A percentile compares a stretch with the other conserved stretches of the same genome.
phyloP scores from a whole-genome alignment of 2,888 invertebrate species.

The Allolobophora icterica region DNA sequence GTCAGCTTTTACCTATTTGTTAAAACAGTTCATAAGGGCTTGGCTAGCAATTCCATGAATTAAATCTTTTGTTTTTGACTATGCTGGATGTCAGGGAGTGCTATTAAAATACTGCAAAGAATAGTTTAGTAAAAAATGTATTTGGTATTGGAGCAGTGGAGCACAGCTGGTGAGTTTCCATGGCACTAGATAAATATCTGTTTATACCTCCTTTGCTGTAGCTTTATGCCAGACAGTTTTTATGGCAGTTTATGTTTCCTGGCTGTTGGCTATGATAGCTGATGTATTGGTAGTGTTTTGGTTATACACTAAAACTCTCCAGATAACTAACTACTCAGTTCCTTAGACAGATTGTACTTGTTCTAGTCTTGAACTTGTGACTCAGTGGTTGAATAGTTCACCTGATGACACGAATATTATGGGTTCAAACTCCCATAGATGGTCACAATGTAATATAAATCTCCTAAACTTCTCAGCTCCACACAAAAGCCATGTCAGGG shows the following conservation, averaged over 20 bases:
- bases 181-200: neutral
- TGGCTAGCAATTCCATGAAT: slow-evolving; percentile 17
- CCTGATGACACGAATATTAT: neutral
- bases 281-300: neutral
- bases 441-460: too few species aligned
- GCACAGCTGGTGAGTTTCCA: neutral
- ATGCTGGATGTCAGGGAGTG: neutral
- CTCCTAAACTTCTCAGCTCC: too few species aligned
- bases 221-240: neutral
- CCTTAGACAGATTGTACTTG: neutral
- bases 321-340: neutral
- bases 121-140: neutral
- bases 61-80: neutral
- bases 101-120: neutral
- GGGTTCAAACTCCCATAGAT: neutral
- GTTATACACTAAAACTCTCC: neutral
- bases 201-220: neutral
- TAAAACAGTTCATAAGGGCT: neutral
- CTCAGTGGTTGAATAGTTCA: neutral
- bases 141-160: neutral
- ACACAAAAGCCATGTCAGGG: too few species aligned
- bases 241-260: neutral
- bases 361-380: neutral
- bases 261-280: neutral
- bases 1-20: neutral